Evolutionary conservation across 1,140 invertebrate genomes (phyloP), one percentile per base, ranked within the genome.

Genomic region (Conopomorpha cramerella): DNA sequence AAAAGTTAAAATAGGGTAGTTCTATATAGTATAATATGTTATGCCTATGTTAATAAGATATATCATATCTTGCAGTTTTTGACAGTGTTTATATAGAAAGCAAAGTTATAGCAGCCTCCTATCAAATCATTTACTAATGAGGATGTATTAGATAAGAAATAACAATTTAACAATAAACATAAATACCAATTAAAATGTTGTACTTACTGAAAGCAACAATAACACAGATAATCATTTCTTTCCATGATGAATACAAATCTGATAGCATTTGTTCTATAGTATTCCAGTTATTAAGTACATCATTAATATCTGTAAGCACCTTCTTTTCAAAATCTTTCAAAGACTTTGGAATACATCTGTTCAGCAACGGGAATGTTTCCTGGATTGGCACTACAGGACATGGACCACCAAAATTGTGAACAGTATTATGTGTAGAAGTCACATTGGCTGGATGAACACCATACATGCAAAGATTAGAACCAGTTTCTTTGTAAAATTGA

Each of bases 211-310:
- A 83, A 30, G 93, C 84, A 40, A 95, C 70, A 44, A 90, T 86
- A 32, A 88, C 86, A 49, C 94, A 83, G n/a, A 84, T 85, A 17
- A 93, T 77, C 63, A 92, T 89, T 65, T 93, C 88, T 55, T 85
- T 84, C 90, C 91, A 94, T 16, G 90, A 90, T 47, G 86, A 86
- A 52, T 92, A 94, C 0, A 97, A 72, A 77, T 97, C 93, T 30
- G 88, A 86, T 2, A 96, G 76, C 57, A 95, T 85, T 77, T 95
- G 90, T 64, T 94, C 89, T 39, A 93, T 84, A 19, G 88, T 83
- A 66, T 95, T 91, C 86, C 91, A 93, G 50, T 86, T 88, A 62
- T 95, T 95, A 6, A 96, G 77, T 41, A 91, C 79, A 6, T 84
- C 85, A 78, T 93, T 93, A 38, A 94, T 81, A 58, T 90, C 85